Evolutionary conservation across 2,797 vertebrate species (phyloP).

Genomic region (Poeciliopsis turneri): DNA sequence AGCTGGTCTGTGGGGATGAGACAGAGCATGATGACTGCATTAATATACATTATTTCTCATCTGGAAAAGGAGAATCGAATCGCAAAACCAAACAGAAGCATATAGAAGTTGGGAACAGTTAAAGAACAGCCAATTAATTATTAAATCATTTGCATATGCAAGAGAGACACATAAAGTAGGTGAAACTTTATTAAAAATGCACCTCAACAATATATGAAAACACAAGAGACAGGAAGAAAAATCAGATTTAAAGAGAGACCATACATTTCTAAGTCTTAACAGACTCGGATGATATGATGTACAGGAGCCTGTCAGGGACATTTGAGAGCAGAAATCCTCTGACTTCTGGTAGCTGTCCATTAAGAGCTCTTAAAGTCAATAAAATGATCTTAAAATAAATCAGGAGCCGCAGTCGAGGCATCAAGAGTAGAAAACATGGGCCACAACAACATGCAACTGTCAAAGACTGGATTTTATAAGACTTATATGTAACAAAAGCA

Average conservation of each 20-base stretch:
- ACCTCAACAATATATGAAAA: background rate
- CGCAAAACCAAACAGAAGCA: background rate
- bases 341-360: background rate
- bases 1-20: conserved; percentile 40
- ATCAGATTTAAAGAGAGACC: background rate
- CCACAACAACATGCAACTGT: background rate
- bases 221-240: background rate
- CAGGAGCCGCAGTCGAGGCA: background rate
- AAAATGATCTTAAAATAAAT: background rate
- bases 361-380: background rate
- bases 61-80: conserved; percentile 8
- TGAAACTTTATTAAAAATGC: background rate
- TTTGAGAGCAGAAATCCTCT: no score
- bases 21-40: conserved; percentile 37
- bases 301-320: background rate
- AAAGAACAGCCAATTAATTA: background rate
- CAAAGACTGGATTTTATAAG: background rate
- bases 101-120: background rate
- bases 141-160: background rate
- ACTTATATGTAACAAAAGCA: background rate
- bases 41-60: conserved; percentile 37
- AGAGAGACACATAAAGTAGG: background rate
- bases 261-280: background rate
- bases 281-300: no score
- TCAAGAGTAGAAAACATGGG: background rate